Evolutionary conservation across 2,888 invertebrate species (phyloP).

Genomic region (Chironomus tentans): DNA sequence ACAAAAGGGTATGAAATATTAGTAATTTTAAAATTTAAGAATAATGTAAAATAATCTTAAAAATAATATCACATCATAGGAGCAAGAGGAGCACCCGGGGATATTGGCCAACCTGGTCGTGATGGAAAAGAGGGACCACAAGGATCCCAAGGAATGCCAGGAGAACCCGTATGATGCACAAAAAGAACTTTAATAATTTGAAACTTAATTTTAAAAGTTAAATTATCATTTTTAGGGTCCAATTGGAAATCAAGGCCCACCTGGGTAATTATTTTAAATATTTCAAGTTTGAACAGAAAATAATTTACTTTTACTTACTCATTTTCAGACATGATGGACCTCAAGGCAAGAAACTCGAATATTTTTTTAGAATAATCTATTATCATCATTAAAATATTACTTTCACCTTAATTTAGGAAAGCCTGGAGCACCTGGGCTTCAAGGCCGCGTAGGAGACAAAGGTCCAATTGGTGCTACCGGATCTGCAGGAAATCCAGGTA

Average conservation of each 20-base stretch:
- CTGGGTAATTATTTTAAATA: conserved; percentile 34
- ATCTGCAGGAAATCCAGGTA: neutral
- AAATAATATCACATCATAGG: conserved; percentile 30
- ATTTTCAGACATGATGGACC: conserved; percentile 47
- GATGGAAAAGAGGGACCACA: conserved; percentile 60
- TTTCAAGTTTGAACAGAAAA: conserved; percentile 35
- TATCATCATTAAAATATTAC: too few relatives aligned
- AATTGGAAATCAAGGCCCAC: conserved; percentile 37
- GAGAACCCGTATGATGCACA: conserved; percentile 16
- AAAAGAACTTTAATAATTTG: too few relatives aligned
- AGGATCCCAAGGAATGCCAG: neutral
- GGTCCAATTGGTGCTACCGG: conserved; percentile 50
- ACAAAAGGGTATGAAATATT: neutral
- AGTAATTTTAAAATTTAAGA: too few relatives aligned
- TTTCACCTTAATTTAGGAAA: conserved; percentile 23
- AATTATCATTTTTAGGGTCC: neutral
- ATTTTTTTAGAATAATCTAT: too few relatives aligned
- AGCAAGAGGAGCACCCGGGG: conserved; percentile 40
- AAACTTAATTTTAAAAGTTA: too few relatives aligned
- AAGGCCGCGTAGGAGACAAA: conserved; percentile 67
- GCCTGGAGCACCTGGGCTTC: conserved; percentile 54
- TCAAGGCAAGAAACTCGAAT: neutral
- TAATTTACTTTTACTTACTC: too few relatives aligned
- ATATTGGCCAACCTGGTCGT: conserved; percentile 62
- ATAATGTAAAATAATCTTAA: too few relatives aligned